These are phyloP conservation scores for Channallabes apus DNA, from an alignment of 2,797 vertebrate genomes.

Conservation along the genomic window DNA sequence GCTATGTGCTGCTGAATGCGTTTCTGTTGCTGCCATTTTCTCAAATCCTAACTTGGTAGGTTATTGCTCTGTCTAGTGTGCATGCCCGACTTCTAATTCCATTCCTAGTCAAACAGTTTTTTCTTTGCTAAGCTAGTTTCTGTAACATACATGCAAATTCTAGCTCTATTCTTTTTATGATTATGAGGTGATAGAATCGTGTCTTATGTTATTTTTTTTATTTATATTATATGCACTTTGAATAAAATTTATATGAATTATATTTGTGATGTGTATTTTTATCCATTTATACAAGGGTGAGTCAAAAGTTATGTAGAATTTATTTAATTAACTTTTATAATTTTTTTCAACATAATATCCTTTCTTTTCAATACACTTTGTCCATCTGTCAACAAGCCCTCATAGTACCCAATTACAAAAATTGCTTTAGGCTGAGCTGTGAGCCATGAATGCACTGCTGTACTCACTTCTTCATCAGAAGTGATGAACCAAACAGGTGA, in stretches of 20 bases:
- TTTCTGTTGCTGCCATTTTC: not conserved
- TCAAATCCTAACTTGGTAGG: too few species aligned
- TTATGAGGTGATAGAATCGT: not conserved
- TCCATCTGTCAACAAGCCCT: too few species aligned
- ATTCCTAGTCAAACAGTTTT: not conserved
- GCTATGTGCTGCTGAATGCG: not conserved
- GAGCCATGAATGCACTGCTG: too few species aligned
- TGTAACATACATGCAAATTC: not conserved
- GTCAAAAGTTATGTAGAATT: too few species aligned
- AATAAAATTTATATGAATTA: not conserved
- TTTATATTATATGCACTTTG: not conserved
- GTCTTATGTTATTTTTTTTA: not conserved
- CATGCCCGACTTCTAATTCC: not conserved
- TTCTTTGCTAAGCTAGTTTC: not conserved
- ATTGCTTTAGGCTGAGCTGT: too few species aligned
- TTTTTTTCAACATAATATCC: too few species aligned
- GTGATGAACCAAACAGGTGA: too few species aligned
- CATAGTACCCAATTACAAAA: too few species aligned
- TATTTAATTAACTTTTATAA: not conserved
- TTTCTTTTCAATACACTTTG: too few species aligned
- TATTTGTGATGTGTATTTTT: not conserved
- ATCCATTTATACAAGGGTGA: too few species aligned
- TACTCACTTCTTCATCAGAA: too few species aligned
- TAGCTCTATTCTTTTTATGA: not conserved
- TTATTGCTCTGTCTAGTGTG: not conserved